Evolutionary conservation across 2,797 vertebrate genomes (phyloP).

Genomic region (Crocidura indochinensis): DNA sequence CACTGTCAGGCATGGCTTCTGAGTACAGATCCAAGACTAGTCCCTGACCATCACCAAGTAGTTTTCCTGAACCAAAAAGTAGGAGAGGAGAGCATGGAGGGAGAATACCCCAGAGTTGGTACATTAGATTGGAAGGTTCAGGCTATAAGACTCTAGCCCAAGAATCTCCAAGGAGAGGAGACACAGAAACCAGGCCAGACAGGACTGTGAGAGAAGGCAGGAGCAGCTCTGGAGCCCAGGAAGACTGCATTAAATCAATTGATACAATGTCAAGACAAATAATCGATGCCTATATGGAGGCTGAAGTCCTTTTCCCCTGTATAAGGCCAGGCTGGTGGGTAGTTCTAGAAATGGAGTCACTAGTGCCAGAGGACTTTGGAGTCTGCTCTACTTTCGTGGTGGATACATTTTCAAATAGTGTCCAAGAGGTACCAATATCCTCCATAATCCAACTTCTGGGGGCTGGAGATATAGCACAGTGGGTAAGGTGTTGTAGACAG

Average conservation of each 20-base stretch:
- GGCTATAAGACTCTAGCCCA: not conserved
- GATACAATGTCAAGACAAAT: not conserved
- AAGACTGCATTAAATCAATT: not conserved
- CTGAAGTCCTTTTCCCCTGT: not conserved
- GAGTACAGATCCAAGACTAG: too few species aligned
- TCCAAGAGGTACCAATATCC: not conserved
- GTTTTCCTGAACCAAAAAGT: not conserved
- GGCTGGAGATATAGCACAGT: not conserved
- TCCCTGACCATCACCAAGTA: too few species aligned
- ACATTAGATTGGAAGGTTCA: not conserved
- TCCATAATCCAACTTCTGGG: not conserved
- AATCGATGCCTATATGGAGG: not conserved
- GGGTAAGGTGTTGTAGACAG: too few species aligned
- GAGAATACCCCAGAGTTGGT: not conserved
- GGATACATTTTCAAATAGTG: slow-evolving; percentile 9
- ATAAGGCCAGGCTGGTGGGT: not conserved
- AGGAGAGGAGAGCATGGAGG: not conserved
- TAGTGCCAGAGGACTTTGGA: not conserved
- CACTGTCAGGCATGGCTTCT: too few species aligned
- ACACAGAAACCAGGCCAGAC: not conserved
- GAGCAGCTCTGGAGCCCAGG: not conserved
- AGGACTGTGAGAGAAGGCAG: not conserved
- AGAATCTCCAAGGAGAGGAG: not conserved
- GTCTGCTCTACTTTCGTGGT: not conserved
- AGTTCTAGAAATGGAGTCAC: not conserved